Conservation (phyloP, 2,888 invertebrate species). For the Metacarcinus magister region DNA sequence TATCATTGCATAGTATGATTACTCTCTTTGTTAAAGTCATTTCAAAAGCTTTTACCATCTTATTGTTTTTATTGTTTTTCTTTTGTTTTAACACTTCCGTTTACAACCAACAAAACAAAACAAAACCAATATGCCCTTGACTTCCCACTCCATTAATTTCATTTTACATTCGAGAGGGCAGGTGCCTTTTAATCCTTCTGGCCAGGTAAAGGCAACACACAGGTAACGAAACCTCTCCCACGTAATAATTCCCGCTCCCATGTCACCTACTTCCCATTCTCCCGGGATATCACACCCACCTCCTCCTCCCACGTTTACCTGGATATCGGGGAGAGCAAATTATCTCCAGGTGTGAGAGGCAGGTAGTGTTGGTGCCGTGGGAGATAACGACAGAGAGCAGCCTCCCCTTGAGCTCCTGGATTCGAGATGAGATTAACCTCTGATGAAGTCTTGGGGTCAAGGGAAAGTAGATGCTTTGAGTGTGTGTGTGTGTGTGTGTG, state of each 20-base stretch:
- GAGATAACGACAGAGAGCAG: conserved; percentile 34
- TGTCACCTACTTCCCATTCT: background rate
- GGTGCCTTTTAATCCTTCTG: background rate
- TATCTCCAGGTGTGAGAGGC: conserved; percentile 36
- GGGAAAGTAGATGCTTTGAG: background rate
- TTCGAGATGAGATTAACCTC: conserved; percentile 45
- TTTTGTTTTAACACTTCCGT: background rate
- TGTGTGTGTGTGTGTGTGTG: background rate
- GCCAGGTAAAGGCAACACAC: background rate
- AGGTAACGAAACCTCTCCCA: background rate
- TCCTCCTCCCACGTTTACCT: background rate
- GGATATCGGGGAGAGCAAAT: conserved; percentile 10
- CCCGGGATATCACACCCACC: background rate
- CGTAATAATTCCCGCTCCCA: background rate
- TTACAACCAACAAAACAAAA: background rate
- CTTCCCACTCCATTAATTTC: background rate
- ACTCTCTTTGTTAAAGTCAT: too few species aligned
- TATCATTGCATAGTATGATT: too few species aligned
- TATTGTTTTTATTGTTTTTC: background rate
- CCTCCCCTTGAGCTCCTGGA: background rate
- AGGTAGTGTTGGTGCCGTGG: background rate
- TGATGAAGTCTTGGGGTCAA: conserved; percentile 31
- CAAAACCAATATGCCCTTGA: background rate
- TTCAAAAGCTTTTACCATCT: too few species aligned
- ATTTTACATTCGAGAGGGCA: background rate